Percentiles rank a stretch among this genome's conserved stretches.
Evolutionary conservation across 2,113 vertebrate species (phyloP).

Genomic region (Oncorhynchus mykiss): DNA sequence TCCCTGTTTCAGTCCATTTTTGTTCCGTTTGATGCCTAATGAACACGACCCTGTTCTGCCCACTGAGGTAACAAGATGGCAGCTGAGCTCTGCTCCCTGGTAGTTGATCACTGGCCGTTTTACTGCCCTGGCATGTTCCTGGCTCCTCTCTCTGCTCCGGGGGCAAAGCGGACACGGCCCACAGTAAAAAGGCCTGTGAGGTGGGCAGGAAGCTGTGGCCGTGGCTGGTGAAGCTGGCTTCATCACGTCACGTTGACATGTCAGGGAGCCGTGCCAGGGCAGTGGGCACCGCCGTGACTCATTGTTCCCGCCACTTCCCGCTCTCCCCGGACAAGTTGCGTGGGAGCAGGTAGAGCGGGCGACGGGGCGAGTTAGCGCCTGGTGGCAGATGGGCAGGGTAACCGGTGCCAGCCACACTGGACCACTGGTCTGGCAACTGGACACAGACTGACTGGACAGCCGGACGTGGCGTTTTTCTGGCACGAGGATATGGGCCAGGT

Average conservation of each 20-base stretch:
- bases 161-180: constrained; percentile 40
- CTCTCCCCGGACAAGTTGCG: constrained; percentile 68
- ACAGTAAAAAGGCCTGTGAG: constrained; percentile 40
- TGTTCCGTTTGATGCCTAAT: neutral
- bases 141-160: constrained; percentile 54
- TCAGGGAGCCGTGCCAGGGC: constrained; percentile 69
- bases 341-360: constrained; percentile 50
- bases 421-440: constrained; percentile 63
- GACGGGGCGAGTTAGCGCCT: constrained; percentile 46
- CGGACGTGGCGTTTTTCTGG: constrained; percentile 54
- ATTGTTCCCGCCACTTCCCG: constrained; percentile 27
- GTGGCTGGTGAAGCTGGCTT: constrained; percentile 36
- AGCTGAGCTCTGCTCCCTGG: constrained; percentile 38
- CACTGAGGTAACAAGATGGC: constrained; percentile 59
- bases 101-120: constrained; percentile 65
- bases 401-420: constrained; percentile 65
- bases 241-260: constrained; percentile 71
- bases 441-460: constrained; percentile 18
- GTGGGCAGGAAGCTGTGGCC: constrained; percentile 47
- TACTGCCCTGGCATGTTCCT: constrained; percentile 63
- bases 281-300: constrained; percentile 45
- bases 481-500: constrained; percentile 58
- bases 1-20: neutral
- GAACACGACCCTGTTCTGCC: constrained; percentile 21
- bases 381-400: constrained; percentile 69